Conservation (phyloP, 2,797 vertebrate genomes). For the Hephaestus fuliginosus region DNA sequence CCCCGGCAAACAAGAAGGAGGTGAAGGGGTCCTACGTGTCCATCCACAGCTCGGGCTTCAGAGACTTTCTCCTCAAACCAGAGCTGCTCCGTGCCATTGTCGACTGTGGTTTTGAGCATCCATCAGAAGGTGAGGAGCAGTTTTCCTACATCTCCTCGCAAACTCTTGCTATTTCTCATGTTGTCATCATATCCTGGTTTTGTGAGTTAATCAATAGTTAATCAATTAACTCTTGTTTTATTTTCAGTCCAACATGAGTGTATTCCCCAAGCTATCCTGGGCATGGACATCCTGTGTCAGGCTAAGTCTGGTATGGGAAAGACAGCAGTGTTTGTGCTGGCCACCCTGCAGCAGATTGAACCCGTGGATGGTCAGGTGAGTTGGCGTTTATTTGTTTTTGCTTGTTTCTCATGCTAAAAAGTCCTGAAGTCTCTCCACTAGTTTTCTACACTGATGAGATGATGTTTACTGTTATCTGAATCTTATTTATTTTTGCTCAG, state of each 20-base stretch:
- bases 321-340: conserved; percentile 91
- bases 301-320: conserved; percentile 95
- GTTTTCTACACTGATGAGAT: background rate
- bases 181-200: background rate
- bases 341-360: conserved; percentile 92
- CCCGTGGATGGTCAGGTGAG: conserved; percentile 90
- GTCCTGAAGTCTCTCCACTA: background rate
- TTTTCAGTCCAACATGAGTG: conserved; percentile 91
- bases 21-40: conserved; percentile 95
- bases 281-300: conserved; percentile 93
- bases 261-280: conserved; percentile 92
- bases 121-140: conserved; percentile 88
- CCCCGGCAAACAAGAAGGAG: conserved; percentile 88
- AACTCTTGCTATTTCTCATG: rapidly evolving
- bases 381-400: background rate
- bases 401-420: background rate
- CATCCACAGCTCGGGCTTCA: conserved; percentile 94
- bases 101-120: conserved; percentile 94
- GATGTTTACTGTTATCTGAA: background rate
- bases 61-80: conserved; percentile 93
- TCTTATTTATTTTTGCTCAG: background rate
- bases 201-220: background rate
- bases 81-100: conserved; percentile 92
- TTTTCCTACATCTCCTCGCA: background rate
- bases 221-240: background rate